These are phyloP conservation scores for Drosophila bipectinata DNA, from an alignment of 1,140 invertebrate species.

Conservation along the genomic window DNA sequence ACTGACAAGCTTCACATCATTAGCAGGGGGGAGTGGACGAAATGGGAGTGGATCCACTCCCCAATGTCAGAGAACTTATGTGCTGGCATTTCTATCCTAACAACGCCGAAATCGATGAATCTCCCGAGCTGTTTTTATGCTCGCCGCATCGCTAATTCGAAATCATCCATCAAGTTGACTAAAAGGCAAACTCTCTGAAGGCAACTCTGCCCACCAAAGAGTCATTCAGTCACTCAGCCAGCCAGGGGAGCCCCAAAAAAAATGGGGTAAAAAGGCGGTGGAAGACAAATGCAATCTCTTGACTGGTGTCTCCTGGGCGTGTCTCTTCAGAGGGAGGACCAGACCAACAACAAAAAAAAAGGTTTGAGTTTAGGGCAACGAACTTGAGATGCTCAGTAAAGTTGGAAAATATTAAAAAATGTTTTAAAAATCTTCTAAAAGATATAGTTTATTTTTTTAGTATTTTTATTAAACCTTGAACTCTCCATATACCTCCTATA, in stretches of 20 bases:
- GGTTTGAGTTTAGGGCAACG: background rate
- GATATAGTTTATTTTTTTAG: too few relatives aligned
- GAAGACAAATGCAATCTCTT: constrained; percentile 74
- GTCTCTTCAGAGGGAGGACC: constrained; percentile 39
- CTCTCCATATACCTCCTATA: too few relatives aligned
- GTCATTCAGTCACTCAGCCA: constrained; percentile 57
- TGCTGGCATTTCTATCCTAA: constrained; percentile 44
- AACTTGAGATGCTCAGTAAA: background rate
- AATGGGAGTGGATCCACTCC: constrained; percentile 38
- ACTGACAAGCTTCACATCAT: constrained; percentile 62
- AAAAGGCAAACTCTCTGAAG: constrained; percentile 21
- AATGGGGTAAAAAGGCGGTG: constrained; percentile 1
- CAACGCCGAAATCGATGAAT: constrained; percentile 39
- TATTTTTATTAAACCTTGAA: too few relatives aligned
- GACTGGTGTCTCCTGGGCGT: constrained; percentile 56
- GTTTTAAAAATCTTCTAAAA: too few relatives aligned
- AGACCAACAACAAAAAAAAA: constrained; percentile 7
- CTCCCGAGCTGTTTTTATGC: constrained; percentile 48
- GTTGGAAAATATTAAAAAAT: background rate
- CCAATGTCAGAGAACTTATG: constrained; percentile 65
- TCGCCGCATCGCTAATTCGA: constrained; percentile 72
- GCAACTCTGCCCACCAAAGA: constrained; percentile 39
- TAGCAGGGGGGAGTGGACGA: constrained; percentile 21
- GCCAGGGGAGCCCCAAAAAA: constrained; percentile 42
- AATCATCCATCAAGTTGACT: constrained; percentile 73